Base-by-base conservation (phyloP, 2,113 vertebrate species). In the Benitochromis conjunctus region DNA sequence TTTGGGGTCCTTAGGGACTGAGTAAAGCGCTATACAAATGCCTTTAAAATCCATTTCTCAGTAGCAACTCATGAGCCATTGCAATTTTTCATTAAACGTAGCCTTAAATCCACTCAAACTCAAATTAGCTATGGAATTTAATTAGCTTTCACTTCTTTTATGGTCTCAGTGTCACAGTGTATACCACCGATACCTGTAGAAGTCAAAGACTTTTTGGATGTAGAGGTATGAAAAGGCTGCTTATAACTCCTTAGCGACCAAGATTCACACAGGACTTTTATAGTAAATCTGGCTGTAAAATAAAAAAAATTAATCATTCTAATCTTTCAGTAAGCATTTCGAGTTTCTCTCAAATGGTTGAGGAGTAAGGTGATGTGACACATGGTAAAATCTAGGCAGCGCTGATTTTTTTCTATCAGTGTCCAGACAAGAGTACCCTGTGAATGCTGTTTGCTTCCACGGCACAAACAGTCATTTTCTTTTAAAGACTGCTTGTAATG, bases 381-480 rank as follows among this genome's bases (percentile, higher is more conserved):
- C 60, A 3, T 4, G 60, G 3, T 0, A 64, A 64, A 38, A 38
- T 64, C 60, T 64, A 38, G 34, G 34, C 6, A 2, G 34, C 21
- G 34, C 60, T 64, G n/a, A n/a, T 64, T 64, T n/a, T 29, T 36
- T 64, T 64, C 31, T n/a, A 36, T 1, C 3, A 0, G 58, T 3
- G 0, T 62, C 36, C 31, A 36, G 58, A 1, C 9, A 19, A 29
- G 18, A 64, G 5, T 12, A 0, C 60, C 6, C 34, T 38, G 60
- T 64, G 1, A 31, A 31, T 6, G 31, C 31, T 5, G 31, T 38
- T 10, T 64, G 6, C 60, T n/a, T 38, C 60, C 31, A 64, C 60
- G 36, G 31, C 58, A 7, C 19, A 1, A 36, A 64, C 18, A 2
- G 60, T 64, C 6, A 13, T 29, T 29, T 29, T 29, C 29, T 4